Base-by-base conservation (phyloP, 1,140 invertebrate genomes). In the Probaryconus sp. region DNA sequence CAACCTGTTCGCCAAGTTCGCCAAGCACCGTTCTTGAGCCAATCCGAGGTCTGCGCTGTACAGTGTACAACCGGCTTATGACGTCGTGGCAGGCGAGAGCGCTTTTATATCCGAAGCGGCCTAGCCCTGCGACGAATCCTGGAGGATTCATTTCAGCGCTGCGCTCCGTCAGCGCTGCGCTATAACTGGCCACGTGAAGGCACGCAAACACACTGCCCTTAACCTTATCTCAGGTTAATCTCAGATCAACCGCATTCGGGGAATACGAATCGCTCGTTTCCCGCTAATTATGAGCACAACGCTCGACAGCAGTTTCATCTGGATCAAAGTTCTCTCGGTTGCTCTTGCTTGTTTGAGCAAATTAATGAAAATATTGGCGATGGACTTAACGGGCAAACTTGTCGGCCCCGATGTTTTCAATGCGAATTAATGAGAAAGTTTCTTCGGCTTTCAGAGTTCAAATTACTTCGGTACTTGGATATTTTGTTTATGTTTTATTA, bases 1-100 rank as follows among this genome's bases (percentile, higher is more conserved):
- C 10, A 61, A 61, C 40, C 21, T 48, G 67, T 55, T 53, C 48
- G 14, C 30, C 33, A 70, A 47, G 38, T 58, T 68, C 53, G 53
- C 43, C 64, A 68, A 43, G 42, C 58, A 56, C 58, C 40, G 20
- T 63, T 71, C 40, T 61, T 64, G 35, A 58, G 51, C 43, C 58
- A 56, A 51, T 61, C 26, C 47, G 61, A 60, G 67, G 30, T 68
- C 61, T 67, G 56, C 45, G 68, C 74, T 63, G 67, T 71, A 67
- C 67, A 76, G 40, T 76, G 68, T 72, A 76, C 74, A 76, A 72
- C 68, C 63, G 68, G 74, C 74, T 71, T 76, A 67, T 76, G 74
- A 71, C 74, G 63, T 68, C 43, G 69, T 42, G 63, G 31, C 63
- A 58, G 50, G 50, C 58, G 55, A 68, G 68, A 72, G 68, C 74